Evolutionary conservation across 2,888 invertebrate genomes (phyloP).

Genomic region (Drosophila prolongata): DNA sequence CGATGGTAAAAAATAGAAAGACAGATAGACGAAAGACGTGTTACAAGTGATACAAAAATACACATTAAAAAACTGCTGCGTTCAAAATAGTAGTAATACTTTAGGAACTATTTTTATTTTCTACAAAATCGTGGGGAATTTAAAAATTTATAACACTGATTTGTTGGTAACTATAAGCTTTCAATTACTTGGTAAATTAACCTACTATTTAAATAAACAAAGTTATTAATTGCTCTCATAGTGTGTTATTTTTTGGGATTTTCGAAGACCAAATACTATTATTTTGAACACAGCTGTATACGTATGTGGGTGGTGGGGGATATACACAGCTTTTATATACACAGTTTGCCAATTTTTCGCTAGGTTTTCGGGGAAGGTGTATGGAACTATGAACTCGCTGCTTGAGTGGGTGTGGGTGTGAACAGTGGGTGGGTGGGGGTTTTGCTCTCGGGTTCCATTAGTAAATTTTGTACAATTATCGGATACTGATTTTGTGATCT

Average conservation of each 20-base stretch:
- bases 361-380: constrained; percentile 11
- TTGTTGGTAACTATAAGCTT: too few species aligned
- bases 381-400: constrained; percentile 35
- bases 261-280: not conserved
- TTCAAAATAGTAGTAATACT: constrained; percentile 3
- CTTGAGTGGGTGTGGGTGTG: constrained; percentile 18
- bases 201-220: too few species aligned
- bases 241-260: too few species aligned
- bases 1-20: constrained; percentile 16
- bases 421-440: constrained; percentile 6
- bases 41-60: constrained; percentile 40
- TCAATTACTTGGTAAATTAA: too few species aligned
- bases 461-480: constrained; percentile 44
- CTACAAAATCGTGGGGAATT: too few species aligned
- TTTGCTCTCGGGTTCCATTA: constrained; percentile 41
- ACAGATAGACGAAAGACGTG: constrained; percentile 42
- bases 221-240: too few species aligned
- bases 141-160: too few species aligned
- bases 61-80: constrained; percentile 25
- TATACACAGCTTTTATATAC: constrained; percentile 46
- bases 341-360: constrained; percentile 29
- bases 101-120: too few species aligned
- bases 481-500: constrained; percentile 22
- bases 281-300: constrained; percentile 5
- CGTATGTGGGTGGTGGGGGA: constrained; percentile 2